Evolutionary conservation across 2,797 vertebrate species (phyloP).

Genomic region (Pyrocephalus nanus): DNA sequence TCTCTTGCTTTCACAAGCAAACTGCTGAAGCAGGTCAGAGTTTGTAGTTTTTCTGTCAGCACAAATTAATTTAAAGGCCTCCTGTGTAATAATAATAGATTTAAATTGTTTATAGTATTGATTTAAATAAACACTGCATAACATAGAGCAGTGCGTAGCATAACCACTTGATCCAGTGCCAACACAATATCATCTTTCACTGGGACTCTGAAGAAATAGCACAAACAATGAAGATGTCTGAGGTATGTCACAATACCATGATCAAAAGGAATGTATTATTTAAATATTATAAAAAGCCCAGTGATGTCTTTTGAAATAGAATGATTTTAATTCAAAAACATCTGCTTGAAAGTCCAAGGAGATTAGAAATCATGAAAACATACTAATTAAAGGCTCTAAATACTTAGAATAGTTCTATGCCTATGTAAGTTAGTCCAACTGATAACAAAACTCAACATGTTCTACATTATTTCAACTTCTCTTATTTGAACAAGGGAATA

Average conservation of each 20-base stretch:
- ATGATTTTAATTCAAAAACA: slow-evolving; percentile 74
- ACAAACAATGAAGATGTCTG: slow-evolving; percentile 75
- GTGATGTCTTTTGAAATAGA: slow-evolving; percentile 72
- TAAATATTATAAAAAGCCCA: slow-evolving; percentile 70
- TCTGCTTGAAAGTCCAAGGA: slow-evolving; percentile 71
- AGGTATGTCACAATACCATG: slow-evolving; percentile 74
- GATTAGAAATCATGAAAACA: slow-evolving; percentile 73
- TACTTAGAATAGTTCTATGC: slow-evolving; percentile 71
- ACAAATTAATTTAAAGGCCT: slow-evolving; percentile 67
- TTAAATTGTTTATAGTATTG: slow-evolving; percentile 66
- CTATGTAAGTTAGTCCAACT: slow-evolving; percentile 66
- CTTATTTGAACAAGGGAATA: slow-evolving; percentile 64
- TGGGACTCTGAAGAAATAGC: slow-evolving; percentile 53
- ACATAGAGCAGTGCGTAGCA: slow-evolving; percentile 31
- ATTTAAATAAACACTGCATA: slow-evolving; percentile 65
- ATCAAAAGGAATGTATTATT: slow-evolving; percentile 75
- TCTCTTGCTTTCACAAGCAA: background rate
- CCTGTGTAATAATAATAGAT: slow-evolving; percentile 52
- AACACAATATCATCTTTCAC: slow-evolving; percentile 67
- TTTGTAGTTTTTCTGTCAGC: slow-evolving; percentile 64
- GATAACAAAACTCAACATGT: slow-evolving; percentile 66
- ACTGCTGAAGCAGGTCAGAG: slow-evolving; percentile 20
- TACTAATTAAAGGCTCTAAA: slow-evolving; percentile 73
- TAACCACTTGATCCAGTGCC: slow-evolving; percentile 58
- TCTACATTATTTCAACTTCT: slow-evolving; percentile 72